Base-by-base conservation (phyloP, 2,113 vertebrate genomes). In the Mesoclemmys tuberculata region DNA sequence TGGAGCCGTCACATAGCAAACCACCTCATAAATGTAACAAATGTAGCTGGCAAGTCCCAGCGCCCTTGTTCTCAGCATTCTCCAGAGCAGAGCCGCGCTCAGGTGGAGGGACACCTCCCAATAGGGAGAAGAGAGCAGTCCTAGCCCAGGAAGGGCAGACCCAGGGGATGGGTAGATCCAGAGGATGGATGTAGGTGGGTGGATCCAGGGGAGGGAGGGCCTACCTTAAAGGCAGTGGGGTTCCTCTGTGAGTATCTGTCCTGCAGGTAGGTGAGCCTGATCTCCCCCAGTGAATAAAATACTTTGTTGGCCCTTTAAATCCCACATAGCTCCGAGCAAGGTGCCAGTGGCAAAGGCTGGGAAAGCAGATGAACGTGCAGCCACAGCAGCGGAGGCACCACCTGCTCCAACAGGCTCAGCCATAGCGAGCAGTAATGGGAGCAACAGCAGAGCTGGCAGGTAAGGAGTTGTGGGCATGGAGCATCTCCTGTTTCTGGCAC, bases 261-360 rank as follows among this genome's bases (percentile, higher is more conserved):
- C 58, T 71, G n/a, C 64, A 75, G 41, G 12, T 24, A 75, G 22
- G 71, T 44, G 11, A 38, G 74, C 7, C 46, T 51, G 10, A 5
- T 77, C 44, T 48, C 4, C 31, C 12, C 27, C 14, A 49, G 31
- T 41, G 52, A 21, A 51, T 10, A 74, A 77, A 44, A 4, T 75
- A 8, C 58, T 35, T 44, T n/a, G 4, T 87, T 84, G 84, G 44
- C 52, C 56, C 58, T 54, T 91, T 84, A 68, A 26, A 2, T 80
- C 18, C n/a, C 77, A 94, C 55, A 19, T 79, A 99, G 99, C 98
- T 8, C 99, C 99, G 18, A 98, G 98, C 93, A 99, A 99, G 95
- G 96, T 98, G 2, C 90, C 98, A 22, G 84, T 93, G 31, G 98
- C 98, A 27, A 87, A 87, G 41, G 24, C 75, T 75, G 64, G 82